phyloP scores from a whole-genome alignment of 1,140 invertebrate species.

The Calephelis virginiensis region DNA sequence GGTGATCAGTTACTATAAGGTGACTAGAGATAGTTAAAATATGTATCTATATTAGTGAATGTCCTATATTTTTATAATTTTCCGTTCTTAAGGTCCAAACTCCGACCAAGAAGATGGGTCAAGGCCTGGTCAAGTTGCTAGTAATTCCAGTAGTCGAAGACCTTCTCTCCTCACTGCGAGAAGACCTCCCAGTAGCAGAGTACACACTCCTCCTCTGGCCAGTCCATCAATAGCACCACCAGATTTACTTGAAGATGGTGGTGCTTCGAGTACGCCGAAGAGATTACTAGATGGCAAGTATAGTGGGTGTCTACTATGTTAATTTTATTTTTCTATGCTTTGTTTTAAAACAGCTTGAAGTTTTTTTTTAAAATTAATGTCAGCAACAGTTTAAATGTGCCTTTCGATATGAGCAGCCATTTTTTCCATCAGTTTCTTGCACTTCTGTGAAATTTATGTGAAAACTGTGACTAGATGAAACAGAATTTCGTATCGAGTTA shows the following conservation, averaged over 20 bases:
- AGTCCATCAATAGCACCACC: slow-evolving; percentile 81
- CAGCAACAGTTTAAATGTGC: no score
- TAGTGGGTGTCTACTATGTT: slow-evolving; percentile 12
- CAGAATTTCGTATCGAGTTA: no score
- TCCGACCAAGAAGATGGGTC: slow-evolving; percentile 84
- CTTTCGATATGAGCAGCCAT: no score
- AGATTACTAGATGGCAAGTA: slow-evolving; percentile 79
- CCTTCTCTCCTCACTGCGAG: slow-evolving; percentile 75
- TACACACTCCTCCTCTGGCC: slow-evolving; percentile 82
- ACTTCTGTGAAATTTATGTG: no score
- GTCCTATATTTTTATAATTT: slow-evolving; percentile 1
- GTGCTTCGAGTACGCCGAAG: slow-evolving; percentile 85
- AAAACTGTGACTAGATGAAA: no score
- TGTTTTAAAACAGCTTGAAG: no score
- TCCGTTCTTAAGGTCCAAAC: slow-evolving; percentile 75
- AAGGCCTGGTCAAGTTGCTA: slow-evolving; percentile 81
- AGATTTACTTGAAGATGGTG: slow-evolving; percentile 82
- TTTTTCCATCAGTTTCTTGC: no score
- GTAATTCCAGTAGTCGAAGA: slow-evolving; percentile 76
- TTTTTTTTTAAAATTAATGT: no score
- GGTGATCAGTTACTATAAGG: no score
- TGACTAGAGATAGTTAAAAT: neutral
- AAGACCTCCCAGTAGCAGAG: slow-evolving; percentile 78
- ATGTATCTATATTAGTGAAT: no score
- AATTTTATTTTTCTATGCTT: neutral